phyloP scores from a whole-genome alignment of 2,113 vertebrate species.

The Halcyon malimbica region DNA sequence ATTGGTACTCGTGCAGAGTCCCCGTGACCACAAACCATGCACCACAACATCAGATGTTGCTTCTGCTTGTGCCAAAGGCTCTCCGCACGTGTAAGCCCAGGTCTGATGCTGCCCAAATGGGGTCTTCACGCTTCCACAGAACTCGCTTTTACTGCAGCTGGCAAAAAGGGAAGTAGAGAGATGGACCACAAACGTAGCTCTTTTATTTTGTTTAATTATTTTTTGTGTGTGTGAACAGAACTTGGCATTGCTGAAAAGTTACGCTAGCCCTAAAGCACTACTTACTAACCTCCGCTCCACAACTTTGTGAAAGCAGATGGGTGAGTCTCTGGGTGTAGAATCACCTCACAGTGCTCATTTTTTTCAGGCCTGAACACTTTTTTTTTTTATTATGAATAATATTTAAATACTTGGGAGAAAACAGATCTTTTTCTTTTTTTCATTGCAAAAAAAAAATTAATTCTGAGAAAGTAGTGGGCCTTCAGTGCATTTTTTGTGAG shows the following conservation, averaged over 20 bases:
- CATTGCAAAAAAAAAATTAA: background rate
- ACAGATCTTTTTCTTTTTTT: background rate
- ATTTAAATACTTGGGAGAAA: background rate
- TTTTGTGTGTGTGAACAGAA: background rate
- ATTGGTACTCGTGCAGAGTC: background rate
- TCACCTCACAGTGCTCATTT: background rate
- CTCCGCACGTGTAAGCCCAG: accelerated
- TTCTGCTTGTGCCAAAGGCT: background rate
- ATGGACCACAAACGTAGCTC: too few species aligned
- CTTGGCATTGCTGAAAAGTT: background rate
- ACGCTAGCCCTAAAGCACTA: accelerated
- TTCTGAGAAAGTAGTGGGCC: background rate
- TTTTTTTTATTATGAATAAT: background rate
- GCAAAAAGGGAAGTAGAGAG: background rate
- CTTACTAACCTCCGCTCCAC: background rate
- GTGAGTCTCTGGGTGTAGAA: background rate
- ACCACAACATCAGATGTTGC: accelerated
- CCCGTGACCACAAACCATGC: background rate
- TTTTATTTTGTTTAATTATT: accelerated
- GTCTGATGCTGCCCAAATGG: background rate
- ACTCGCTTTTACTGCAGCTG: background rate
- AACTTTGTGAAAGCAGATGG: background rate
- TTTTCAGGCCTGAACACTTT: background rate
- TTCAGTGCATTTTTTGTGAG: background rate
- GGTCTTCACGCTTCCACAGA: background rate